Evolutionary conservation across 2,888 invertebrate species (phyloP).

Genomic region (Mimas tiliae): DNA sequence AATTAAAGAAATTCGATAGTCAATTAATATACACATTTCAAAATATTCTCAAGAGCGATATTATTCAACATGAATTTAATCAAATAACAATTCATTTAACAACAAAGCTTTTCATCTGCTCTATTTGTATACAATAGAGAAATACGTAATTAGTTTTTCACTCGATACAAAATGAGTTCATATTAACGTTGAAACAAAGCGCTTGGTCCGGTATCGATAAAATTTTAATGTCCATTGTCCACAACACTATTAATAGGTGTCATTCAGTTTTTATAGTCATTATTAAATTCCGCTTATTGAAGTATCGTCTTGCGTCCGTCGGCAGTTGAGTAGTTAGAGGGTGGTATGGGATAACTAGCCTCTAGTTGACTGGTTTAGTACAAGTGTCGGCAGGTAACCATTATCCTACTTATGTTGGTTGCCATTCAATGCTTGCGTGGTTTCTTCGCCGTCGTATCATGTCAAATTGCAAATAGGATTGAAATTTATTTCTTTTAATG

Average conservation of each 20-base stretch:
- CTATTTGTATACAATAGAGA: constrained; percentile 20
- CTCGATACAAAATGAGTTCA: constrained; percentile 18
- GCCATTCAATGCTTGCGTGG: not conserved
- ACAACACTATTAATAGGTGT: constrained; percentile 56
- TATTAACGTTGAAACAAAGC: constrained; percentile 25
- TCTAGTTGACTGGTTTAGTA: constrained; percentile 15
- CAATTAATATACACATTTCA: not conserved
- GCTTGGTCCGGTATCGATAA: constrained; percentile 43
- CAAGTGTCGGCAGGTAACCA: not conserved
- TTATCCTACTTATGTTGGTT: constrained; percentile 2
- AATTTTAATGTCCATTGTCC: constrained; percentile 33
- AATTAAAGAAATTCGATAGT: not conserved
- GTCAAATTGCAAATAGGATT: not conserved
- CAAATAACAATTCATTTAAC: constrained; percentile 2
- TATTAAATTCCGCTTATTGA: constrained; percentile 61
- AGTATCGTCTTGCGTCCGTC: constrained; percentile 51
- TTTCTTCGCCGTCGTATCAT: not conserved
- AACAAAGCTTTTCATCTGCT: constrained; percentile 25
- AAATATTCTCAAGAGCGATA: not conserved
- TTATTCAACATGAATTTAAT: not conserved
- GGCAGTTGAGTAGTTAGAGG: constrained; percentile 40
- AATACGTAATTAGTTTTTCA: constrained; percentile 14
- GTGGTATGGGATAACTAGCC: not conserved
- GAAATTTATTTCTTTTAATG: not conserved
- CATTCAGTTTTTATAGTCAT: constrained; percentile 62